Evolutionary conservation across 2,888 invertebrate species (phyloP).

Genomic region (Phortica okadai): DNA sequence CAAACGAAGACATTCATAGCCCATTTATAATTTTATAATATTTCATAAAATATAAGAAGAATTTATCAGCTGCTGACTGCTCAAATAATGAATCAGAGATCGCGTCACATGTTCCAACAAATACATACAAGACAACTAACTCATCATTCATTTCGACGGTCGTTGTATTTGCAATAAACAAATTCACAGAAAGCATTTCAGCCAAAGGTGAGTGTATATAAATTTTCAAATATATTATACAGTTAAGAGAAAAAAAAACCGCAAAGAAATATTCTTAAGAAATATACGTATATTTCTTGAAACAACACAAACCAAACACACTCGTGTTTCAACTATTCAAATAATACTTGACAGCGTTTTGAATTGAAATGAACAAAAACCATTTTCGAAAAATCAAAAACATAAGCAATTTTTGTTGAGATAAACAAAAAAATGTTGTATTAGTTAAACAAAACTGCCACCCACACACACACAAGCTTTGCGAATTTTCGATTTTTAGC

Average conservation of each 20-base stretch:
- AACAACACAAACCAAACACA: too few species aligned
- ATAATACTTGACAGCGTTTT: too few species aligned
- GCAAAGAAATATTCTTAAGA: too few species aligned
- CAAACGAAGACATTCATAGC: too few species aligned
- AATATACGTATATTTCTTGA: too few species aligned
- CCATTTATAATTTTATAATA: too few species aligned
- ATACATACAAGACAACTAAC: neutral
- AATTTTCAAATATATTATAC: neutral
- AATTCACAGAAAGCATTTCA: neutral
- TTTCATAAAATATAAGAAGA: neutral
- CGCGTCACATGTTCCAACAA: constrained; percentile 4
- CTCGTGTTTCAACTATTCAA: too few species aligned
- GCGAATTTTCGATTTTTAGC: constrained; percentile 9
- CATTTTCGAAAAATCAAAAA: too few species aligned
- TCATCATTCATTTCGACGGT: neutral
- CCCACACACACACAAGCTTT: constrained; percentile 8
- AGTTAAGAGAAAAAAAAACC: neutral
- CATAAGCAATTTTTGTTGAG: too few species aligned
- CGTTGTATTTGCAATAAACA: neutral
- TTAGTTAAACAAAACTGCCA: neutral
- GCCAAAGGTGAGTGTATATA: constrained; percentile 4
- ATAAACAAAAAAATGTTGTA: too few species aligned
- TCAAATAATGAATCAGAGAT: neutral
- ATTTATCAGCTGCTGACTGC: constrained; percentile 5
- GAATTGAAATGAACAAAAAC: too few species aligned